Evolutionary conservation across 2,113 vertebrate genomes (phyloP), one percentile per base, ranked within the genome.

Genomic region (Melanerpes aurifrons): DNA sequence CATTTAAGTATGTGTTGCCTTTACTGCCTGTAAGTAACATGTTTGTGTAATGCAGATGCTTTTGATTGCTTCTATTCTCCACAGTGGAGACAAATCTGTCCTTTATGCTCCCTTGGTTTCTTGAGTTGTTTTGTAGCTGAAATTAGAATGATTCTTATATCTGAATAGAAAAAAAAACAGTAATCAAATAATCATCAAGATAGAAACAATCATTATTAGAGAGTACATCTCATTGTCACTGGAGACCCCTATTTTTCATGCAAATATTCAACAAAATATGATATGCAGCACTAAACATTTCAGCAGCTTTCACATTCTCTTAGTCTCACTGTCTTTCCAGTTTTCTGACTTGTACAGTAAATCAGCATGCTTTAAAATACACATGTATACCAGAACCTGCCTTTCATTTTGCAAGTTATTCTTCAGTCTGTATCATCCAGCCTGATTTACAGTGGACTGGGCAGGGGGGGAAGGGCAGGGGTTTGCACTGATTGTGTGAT

Each of bases 391-490:
- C 45, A 66, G n/a, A 22, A 68, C 10, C 25, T 75, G 26, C 7
- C 29, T 19, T 87, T 70, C 12, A 35, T 85, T 82, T 85, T 59
- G n/a, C 13, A 9, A 6, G 4, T 59, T 81, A 32, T 69, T 71
- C 32, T 57, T 74, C 54, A 50, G 15, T 47, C 15, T 73, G 10
- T 28, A 5, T 70, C 56, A 64, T 31, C 21, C 53, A 74, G 29
- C 10, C 14, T 86, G 72, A 86, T 73, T 92, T 59, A 74, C 18
- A 35, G 10, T 35, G 15, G n/a, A 28, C 8, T 1, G 0, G 2
- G 8, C 4, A 5, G 12, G 1, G 22, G 8, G 5, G 7, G 12
- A 1, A 25, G 50, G 50, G 0, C 8, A 12, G 0, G 1, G 74
- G 28, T 61, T 83, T 74, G 37, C 57, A 20, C 31, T 43, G 32